Conservation (phyloP, 2,797 vertebrate species). For the Hybognathus amarus region DNA sequence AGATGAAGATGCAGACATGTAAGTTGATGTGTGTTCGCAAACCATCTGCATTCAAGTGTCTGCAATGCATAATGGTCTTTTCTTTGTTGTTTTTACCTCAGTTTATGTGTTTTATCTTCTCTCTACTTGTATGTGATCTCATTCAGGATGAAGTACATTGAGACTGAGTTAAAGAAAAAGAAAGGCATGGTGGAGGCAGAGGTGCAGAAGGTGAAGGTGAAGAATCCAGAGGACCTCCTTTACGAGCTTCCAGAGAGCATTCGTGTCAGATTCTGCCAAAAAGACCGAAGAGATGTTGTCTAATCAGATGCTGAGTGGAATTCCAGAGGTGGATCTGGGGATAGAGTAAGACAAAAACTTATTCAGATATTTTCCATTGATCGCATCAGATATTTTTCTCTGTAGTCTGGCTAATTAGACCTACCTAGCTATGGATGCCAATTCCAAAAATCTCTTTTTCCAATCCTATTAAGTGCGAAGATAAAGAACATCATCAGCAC, state of each 20-base stretch:
- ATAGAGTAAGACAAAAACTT: conserved; percentile 82
- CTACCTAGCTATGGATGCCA: not conserved
- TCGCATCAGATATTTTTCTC: not conserved
- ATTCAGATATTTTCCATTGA: not conserved
- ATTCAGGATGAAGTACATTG: conserved; percentile 83
- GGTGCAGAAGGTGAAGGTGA: conserved; percentile 91
- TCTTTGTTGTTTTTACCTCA: not conserved
- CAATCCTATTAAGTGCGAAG: conserved; percentile 83
- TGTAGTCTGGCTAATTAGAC: not conserved
- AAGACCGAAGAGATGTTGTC: conserved; percentile 99
- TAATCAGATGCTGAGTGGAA: conserved; percentile 99
- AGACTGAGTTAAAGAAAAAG: conserved; percentile 84
- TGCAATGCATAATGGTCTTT: not conserved
- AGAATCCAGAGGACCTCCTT: conserved; percentile 93
- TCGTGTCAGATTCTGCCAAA: conserved; percentile 93
- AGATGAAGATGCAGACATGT: conserved; percentile 99
- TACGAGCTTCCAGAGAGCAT: conserved; percentile 96
- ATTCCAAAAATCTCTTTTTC: not conserved
- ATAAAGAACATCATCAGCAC: conserved; percentile 98
- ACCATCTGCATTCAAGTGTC: not conserved
- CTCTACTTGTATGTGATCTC: not conserved
- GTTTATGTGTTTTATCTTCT: not conserved
- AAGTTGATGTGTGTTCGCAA: conserved; percentile 55
- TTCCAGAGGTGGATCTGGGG: conserved; percentile 96
- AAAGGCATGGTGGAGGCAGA: conserved; percentile 90